A percentile compares a stretch with the other conserved stretches of the same genome.
Evolutionary conservation across 2,797 vertebrate genomes (phyloP).

Genomic region (Halcyon badia): DNA sequence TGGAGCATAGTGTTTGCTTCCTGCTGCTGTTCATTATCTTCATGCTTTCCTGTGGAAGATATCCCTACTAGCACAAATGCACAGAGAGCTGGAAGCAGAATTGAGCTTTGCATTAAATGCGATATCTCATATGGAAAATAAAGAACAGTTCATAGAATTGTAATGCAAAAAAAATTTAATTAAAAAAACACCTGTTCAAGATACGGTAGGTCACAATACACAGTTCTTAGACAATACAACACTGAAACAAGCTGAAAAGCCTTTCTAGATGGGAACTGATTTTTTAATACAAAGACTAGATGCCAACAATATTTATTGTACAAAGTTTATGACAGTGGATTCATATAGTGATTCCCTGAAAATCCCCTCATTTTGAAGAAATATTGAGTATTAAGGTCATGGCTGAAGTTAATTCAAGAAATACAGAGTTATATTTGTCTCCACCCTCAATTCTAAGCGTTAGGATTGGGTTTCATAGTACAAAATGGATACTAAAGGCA

Average conservation of each 20-base stretch:
- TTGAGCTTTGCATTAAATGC: neutral
- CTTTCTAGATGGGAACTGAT: slow-evolving; percentile 15
- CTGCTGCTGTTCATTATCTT: neutral
- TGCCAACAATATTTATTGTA: slow-evolving; percentile 15
- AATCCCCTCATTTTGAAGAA: slow-evolving; percentile 26
- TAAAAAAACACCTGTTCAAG: neutral
- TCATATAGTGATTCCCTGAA: slow-evolving; percentile 6
- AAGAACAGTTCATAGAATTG: slow-evolving; percentile 59
- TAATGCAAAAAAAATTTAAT: slow-evolving; percentile 75
- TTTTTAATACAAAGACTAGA: slow-evolving; percentile 56
- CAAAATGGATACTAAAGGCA: slow-evolving; percentile 64
- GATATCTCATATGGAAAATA: neutral
- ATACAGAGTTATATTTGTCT: neutral
- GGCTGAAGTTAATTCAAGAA: slow-evolving; percentile 10
- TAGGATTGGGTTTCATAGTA: neutral
- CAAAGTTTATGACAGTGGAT: slow-evolving; percentile 22
- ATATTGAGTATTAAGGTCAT: slow-evolving; percentile 24
- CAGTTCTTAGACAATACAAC: slow-evolving; percentile 47
- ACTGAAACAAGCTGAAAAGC: slow-evolving; percentile 49
- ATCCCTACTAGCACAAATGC: neutral
- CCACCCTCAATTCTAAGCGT: slow-evolving; percentile 11
- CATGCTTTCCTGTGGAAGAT: neutral
- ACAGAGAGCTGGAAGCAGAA: neutral
- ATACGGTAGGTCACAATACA: slow-evolving; percentile 58
- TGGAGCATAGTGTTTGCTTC: neutral